A percentile compares a stretch with the other conserved stretches of the same genome.
These are phyloP conservation scores for Calephelis nemesis DNA, from an alignment of 1,140 invertebrate genomes.

Conservation along the genomic window DNA sequence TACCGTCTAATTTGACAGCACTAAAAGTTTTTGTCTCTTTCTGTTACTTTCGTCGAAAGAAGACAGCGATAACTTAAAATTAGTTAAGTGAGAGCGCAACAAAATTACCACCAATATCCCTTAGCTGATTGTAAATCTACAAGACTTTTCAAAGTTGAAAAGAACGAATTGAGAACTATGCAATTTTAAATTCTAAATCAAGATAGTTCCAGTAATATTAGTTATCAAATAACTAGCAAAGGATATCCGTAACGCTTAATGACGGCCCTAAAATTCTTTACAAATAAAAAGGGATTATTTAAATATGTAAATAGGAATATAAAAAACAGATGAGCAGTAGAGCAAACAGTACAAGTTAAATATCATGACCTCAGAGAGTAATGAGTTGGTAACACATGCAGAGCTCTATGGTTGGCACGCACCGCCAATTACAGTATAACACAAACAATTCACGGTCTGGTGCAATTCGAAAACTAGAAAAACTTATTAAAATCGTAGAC, in stretches of 20 bases:
- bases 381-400: background rate
- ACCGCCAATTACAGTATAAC: background rate
- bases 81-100: too few species aligned
- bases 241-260: background rate
- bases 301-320: conserved; percentile 2
- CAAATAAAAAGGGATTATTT: background rate
- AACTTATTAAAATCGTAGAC: background rate
- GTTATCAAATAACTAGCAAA: background rate
- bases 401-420: background rate
- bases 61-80: too few species aligned
- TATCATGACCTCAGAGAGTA: background rate
- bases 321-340: conserved; percentile 9
- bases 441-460: conserved; percentile 21
- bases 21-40: too few species aligned
- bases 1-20: too few species aligned
- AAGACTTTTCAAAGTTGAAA: too few species aligned
- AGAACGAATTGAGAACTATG: too few species aligned
- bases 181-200: too few species aligned
- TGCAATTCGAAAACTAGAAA: conserved; percentile 11
- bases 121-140: too few species aligned
- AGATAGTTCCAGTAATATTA: too few species aligned
- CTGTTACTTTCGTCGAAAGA: too few species aligned
- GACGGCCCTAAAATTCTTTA: background rate
- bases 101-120: too few species aligned
- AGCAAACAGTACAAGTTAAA: conserved; percentile 6